These are phyloP conservation scores for Lichenostomus cassidix DNA, from an alignment of 2,113 vertebrate species.

Conservation along the genomic window DNA sequence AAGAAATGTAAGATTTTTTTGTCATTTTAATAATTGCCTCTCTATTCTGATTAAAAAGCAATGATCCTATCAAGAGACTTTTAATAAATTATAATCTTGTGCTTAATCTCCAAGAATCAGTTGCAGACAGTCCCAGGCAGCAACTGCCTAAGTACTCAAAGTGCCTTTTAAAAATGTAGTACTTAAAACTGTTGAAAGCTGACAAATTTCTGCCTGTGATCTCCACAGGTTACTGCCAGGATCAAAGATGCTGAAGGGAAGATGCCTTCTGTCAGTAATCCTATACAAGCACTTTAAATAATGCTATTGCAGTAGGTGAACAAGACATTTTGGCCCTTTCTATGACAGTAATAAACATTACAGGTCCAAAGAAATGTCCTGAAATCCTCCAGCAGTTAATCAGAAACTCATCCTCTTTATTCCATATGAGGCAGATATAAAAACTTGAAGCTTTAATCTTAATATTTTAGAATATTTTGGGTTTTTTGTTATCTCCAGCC, in stretches of 20 bases:
- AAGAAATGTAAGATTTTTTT: neutral
- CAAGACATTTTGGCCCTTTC: neutral
- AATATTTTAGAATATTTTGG: neutral
- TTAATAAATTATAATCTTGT: neutral
- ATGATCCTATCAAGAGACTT: neutral
- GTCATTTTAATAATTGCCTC: neutral
- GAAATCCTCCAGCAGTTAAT: neutral
- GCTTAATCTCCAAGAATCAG: neutral
- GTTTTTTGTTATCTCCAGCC: neutral
- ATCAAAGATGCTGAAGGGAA: neutral
- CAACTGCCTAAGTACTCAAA: neutral
- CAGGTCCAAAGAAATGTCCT: neutral
- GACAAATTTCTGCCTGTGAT: neutral
- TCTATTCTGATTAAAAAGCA: neutral
- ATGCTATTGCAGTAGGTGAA: neutral
- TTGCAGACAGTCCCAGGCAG: neutral
- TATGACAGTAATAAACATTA: neutral
- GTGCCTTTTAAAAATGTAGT: neutral
- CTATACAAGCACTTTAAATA: neutral
- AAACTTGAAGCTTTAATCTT: neutral
- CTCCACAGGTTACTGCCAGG: neutral
- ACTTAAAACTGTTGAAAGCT: neutral
- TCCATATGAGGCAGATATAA: neutral
- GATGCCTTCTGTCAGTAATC: neutral
- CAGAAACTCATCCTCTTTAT: neutral